Conservation (phyloP, 1,140 invertebrate genomes). For the Gerris buenoi region DNA sequence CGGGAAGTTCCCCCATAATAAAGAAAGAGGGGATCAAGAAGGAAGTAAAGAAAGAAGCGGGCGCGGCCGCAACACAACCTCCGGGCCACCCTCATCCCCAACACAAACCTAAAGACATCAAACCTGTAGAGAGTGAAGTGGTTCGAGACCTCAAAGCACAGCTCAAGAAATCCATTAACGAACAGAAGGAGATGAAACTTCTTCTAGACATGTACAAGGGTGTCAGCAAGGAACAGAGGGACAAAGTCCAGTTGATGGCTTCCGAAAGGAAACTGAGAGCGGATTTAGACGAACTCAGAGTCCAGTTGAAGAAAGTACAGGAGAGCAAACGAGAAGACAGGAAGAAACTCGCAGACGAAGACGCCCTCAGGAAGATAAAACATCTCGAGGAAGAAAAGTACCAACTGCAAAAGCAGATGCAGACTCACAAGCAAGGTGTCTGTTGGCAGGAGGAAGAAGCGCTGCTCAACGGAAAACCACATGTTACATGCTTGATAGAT, state of each 20-base stretch:
- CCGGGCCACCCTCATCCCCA: constrained; percentile 29
- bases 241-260: constrained; percentile 92
- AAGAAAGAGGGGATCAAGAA: constrained; percentile 39
- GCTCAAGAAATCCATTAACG: constrained; percentile 82
- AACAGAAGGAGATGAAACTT: constrained; percentile 85
- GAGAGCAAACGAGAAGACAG: constrained; percentile 83
- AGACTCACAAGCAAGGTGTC: constrained; percentile 59
- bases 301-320: constrained; percentile 69
- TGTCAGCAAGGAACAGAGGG: constrained; percentile 85
- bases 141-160: constrained; percentile 79
- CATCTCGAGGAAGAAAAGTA: constrained; percentile 83
- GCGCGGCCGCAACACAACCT: constrained; percentile 32
- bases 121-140: constrained; percentile 39
- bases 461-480: constrained; percentile 89
- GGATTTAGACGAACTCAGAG: constrained; percentile 77
- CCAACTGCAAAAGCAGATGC: constrained; percentile 64
- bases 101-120: constrained; percentile 34
- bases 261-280: constrained; percentile 77
- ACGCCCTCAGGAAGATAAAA: constrained; percentile 85
- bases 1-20: constrained; percentile 33
- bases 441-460: constrained; percentile 79
- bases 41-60: constrained; percentile 34
- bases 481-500: too few relatives aligned
- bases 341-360: constrained; percentile 86
- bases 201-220: constrained; percentile 94